A percentile compares a stretch with the other conserved stretches of the same genome.
These are phyloP conservation scores for Leucoraja erinaceus DNA, from an alignment of 2,113 vertebrate genomes.

Conservation along the genomic window DNA sequence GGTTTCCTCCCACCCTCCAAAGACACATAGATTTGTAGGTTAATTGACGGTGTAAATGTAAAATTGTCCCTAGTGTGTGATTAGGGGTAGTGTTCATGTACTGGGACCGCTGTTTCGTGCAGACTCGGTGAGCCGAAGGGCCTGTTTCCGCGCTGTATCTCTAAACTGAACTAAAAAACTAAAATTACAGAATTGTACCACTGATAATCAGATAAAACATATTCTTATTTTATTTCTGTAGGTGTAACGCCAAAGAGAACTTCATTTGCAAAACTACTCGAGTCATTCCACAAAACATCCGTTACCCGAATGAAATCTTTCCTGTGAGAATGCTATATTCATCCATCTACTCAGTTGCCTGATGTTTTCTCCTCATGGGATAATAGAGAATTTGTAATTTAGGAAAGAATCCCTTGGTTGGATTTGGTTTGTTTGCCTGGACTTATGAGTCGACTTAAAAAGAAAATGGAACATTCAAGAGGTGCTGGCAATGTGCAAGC, in stretches of 20 bases:
- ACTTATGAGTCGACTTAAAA: neutral
- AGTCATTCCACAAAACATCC: neutral
- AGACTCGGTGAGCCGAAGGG: too few relatives aligned
- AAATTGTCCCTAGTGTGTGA: too few relatives aligned
- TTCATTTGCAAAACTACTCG: neutral
- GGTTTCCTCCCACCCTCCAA: too few relatives aligned
- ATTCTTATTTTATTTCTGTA: neutral
- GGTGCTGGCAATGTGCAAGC: neutral
- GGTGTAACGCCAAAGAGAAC: neutral
- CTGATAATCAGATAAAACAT: neutral
- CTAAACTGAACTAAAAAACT: too few relatives aligned
- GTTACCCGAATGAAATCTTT: neutral
- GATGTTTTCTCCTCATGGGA: neutral
- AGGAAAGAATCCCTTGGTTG: neutral
- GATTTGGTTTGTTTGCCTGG: neutral
- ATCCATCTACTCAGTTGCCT: neutral
- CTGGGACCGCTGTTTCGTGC: too few relatives aligned
- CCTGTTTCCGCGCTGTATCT: too few relatives aligned
- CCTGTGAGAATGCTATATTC: neutral
- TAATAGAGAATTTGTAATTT: too few relatives aligned
- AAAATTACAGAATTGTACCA: neutral
- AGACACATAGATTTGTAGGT: too few relatives aligned
- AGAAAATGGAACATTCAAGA: neutral
- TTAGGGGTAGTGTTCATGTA: too few relatives aligned
- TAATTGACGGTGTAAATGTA: too few relatives aligned